These are phyloP conservation scores for Wiebesia pumilae DNA, from an alignment of 1,140 invertebrate species.

Conservation along the genomic window DNA sequence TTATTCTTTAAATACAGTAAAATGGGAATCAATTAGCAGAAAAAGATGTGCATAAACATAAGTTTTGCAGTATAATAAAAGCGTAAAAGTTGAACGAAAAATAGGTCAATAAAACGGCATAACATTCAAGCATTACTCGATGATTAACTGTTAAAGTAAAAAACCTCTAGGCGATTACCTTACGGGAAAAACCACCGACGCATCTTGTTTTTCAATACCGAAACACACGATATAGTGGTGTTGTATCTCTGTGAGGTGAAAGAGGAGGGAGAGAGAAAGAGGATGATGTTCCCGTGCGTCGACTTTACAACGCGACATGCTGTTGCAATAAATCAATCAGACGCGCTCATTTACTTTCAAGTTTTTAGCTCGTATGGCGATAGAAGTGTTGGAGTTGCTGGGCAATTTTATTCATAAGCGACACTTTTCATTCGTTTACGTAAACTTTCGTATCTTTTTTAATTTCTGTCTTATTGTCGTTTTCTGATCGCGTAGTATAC, in stretches of 20 bases:
- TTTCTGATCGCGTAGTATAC: background rate
- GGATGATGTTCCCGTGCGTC: conserved; percentile 2
- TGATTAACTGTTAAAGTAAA: conserved; percentile 39
- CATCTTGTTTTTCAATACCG: conserved; percentile 39
- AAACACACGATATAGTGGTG: background rate
- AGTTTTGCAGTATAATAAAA: background rate
- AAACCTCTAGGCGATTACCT: conserved; percentile 43
- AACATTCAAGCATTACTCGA: background rate
- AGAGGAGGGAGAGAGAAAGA: conserved; percentile 1
- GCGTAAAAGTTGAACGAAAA: background rate
- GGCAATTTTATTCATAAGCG: background rate
- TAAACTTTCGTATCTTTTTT: background rate
- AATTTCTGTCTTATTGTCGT: background rate
- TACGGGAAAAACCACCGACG: conserved; percentile 36
- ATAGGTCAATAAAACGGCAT: background rate
- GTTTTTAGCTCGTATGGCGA: background rate
- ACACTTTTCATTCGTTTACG: background rate
- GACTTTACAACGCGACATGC: conserved; percentile 2
- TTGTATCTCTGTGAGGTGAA: background rate
- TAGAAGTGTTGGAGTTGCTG: background rate
- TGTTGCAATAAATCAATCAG: conserved; percentile 32
- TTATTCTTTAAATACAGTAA: background rate
- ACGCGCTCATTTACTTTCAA: background rate
- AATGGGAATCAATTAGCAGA: background rate
- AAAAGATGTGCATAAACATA: background rate